phyloP scores from a whole-genome alignment of 2,888 invertebrate species.

The Flexamia atlantica region DNA sequence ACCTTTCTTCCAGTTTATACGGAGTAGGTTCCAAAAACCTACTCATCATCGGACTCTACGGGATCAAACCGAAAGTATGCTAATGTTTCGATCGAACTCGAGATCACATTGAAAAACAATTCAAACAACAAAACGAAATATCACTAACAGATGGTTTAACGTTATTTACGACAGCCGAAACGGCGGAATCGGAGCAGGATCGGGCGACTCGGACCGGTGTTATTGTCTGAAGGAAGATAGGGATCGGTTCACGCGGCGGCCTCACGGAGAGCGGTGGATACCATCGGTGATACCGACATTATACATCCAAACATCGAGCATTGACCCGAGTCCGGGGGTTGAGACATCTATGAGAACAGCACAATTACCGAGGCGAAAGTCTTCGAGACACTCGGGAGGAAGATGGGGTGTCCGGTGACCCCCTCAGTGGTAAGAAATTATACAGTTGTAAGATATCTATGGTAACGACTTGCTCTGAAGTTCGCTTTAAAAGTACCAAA shows the following conservation, averaged over 20 bases:
- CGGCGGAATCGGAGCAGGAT: slow-evolving; percentile 17
- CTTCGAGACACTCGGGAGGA: too few species aligned
- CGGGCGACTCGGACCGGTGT: background rate
- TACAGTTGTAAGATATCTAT: too few species aligned
- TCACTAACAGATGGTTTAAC: slow-evolving; percentile 31
- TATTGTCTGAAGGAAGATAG: slow-evolving; percentile 20
- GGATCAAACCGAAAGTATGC: background rate
- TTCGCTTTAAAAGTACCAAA: too few species aligned
- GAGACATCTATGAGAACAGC: background rate
- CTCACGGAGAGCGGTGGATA: slow-evolving; percentile 12
- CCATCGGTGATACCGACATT: background rate
- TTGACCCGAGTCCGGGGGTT: background rate
- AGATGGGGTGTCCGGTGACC: too few species aligned
- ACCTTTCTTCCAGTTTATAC: too few species aligned
- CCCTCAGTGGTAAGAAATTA: too few species aligned
- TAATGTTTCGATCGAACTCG: slow-evolving; percentile 1
- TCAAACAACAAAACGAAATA: slow-evolving; percentile 20
- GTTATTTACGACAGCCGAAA: slow-evolving; percentile 30
- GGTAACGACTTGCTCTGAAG: too few species aligned
- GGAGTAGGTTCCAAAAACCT: background rate
- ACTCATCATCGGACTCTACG: background rate
- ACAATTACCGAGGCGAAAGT: too few species aligned
- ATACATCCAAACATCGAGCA: too few species aligned
- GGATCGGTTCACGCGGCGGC: slow-evolving; percentile 28
- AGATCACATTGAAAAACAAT: background rate